phyloP scores from a whole-genome alignment of 1,140 invertebrate genomes.

The Palaemon carinicauda region DNA sequence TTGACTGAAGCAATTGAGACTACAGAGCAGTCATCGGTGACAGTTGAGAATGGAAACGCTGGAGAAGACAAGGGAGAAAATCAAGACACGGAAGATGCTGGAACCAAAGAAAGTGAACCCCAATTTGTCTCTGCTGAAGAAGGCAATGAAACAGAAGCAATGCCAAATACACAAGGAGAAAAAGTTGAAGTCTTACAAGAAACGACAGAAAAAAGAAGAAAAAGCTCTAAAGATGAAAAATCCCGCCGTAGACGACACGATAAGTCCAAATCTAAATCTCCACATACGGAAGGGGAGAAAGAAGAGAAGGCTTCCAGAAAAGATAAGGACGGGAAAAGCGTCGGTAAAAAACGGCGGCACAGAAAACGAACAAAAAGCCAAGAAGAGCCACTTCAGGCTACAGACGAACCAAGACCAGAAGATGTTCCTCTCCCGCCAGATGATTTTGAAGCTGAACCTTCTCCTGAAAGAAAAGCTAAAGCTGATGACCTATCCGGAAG shows the following conservation, averaged over 20 bases:
- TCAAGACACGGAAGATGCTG: no score
- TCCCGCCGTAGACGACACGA: neutral
- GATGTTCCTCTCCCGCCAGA: neutral
- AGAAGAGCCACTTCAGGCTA: neutral
- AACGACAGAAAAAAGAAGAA: neutral
- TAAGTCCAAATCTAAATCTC: no score
- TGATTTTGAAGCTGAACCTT: neutral
- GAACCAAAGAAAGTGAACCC: no score
- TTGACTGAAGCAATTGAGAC: neutral
- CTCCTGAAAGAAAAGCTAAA: neutral
- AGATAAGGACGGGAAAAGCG: neutral
- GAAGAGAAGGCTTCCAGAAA: no score
- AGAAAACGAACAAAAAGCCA: neutral
- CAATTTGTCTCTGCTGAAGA: no score
- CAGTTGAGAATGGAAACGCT: neutral
- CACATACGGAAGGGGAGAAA: neutral
- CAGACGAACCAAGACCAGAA: neutral
- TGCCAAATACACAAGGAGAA: no score
- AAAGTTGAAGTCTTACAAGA: no score
- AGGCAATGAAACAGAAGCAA: no score
- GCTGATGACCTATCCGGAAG: neutral
- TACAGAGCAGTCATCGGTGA: neutral
- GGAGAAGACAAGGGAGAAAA: neutral
- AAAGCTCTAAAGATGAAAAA: neutral
- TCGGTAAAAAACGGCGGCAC: neutral